Evolutionary conservation across 2,888 invertebrate species (phyloP).

Genomic region (Smittia aterrima): DNA sequence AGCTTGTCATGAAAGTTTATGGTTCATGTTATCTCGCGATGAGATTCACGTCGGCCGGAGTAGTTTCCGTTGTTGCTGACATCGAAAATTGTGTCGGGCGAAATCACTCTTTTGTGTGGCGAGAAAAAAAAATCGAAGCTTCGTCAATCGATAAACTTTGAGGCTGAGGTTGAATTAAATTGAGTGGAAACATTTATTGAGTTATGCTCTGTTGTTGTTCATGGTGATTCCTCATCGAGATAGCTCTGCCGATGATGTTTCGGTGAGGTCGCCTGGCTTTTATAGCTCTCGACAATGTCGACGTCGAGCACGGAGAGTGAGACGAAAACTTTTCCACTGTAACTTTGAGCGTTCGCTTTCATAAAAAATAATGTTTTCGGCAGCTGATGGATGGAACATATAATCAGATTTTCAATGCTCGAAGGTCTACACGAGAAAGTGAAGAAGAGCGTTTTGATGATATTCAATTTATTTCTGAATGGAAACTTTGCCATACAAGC

Average conservation of each 20-base stretch:
- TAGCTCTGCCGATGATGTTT: background rate
- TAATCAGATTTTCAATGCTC: slow-evolving; percentile 1
- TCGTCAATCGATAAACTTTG: slow-evolving; percentile 4
- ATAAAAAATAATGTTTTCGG: background rate
- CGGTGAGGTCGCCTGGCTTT: background rate
- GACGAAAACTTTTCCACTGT: too few relatives aligned
- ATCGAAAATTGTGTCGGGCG: background rate
- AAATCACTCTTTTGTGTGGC: background rate
- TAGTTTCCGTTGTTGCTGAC: background rate
- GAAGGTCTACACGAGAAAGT: background rate
- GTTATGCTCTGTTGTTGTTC: background rate
- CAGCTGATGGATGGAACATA: background rate
- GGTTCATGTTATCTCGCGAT: background rate
- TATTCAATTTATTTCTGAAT: slow-evolving; percentile 2
- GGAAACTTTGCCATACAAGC: background rate
- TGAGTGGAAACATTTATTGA: slow-evolving; percentile 9
- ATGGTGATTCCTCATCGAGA: background rate
- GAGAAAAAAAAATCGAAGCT: background rate
- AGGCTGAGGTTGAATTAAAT: slow-evolving; percentile 5
- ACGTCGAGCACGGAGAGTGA: too few relatives aligned
- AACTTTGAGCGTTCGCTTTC: too few relatives aligned
- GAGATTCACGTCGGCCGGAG: background rate
- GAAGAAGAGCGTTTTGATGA: background rate
- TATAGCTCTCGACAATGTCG: background rate
- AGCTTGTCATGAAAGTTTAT: slow-evolving; percentile 1